Conservation (phyloP, 2,797 vertebrate species). For the Antrozous pallidus region DNA sequence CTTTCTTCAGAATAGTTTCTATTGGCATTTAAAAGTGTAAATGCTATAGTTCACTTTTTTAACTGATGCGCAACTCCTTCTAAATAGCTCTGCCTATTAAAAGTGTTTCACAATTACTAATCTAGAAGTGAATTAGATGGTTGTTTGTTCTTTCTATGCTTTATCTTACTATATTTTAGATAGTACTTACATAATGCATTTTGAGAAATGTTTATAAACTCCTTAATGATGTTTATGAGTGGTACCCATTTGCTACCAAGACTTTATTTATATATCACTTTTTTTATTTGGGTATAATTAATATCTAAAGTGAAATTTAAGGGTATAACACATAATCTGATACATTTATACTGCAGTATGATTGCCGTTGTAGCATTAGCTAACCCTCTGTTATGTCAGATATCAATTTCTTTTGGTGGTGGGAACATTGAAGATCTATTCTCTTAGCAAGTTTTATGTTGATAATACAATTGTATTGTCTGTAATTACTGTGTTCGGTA, state of each 20-base stretch:
- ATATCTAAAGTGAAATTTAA: neutral
- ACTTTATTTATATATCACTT: neutral
- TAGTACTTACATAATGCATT: neutral
- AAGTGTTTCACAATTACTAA: neutral
- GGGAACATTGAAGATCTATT: too few relatives aligned
- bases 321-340: neutral
- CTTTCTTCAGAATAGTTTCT: neutral
- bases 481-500: too few relatives aligned
- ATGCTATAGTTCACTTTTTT: neutral
- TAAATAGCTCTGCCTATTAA: neutral
- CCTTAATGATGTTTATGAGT: neutral
- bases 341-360: neutral
- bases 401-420: too few relatives aligned
- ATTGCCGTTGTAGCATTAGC: neutral
- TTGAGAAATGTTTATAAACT: neutral
- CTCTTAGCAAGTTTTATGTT: too few relatives aligned
- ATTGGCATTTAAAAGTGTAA: constrained; percentile 33
- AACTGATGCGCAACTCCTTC: neutral
- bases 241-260: neutral
- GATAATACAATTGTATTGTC: too few relatives aligned
- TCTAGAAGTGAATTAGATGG: neutral
- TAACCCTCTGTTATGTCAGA: neutral
- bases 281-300: neutral
- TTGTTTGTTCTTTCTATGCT: neutral
- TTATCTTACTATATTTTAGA: neutral